Conservation (phyloP, 1,140 invertebrate genomes). For the Sitobion miscanthi region DNA sequence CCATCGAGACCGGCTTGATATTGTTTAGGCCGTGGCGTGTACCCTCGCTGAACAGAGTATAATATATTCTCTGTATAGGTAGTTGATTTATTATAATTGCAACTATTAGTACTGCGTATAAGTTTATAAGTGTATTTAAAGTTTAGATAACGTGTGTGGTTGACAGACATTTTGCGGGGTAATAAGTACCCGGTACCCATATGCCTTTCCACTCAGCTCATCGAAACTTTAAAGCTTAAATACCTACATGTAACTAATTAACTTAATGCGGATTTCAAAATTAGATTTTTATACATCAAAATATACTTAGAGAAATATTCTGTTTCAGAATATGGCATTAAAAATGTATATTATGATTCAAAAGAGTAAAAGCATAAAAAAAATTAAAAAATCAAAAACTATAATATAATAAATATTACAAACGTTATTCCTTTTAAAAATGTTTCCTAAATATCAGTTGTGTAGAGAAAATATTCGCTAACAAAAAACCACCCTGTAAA, state of each 20-base stretch:
- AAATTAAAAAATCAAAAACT: no score
- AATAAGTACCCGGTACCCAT: background rate
- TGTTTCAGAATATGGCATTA: no score
- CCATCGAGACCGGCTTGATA: no score
- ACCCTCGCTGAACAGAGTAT: no score
- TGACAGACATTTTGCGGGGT: background rate
- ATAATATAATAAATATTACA: no score
- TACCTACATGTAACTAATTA: background rate
- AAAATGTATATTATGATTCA: no score
- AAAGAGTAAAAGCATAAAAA: no score
- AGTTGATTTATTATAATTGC: background rate
- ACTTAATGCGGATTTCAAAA: background rate
- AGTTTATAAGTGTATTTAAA: background rate
- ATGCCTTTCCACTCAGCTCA: background rate
- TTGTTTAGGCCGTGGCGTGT: no score
- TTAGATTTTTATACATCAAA: background rate
- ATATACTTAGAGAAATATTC: background rate
- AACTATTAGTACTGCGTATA: background rate
- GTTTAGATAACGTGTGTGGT: background rate
- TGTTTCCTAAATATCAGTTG: background rate
- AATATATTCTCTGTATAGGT: no score
- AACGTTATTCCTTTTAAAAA: no score
- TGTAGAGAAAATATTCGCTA: background rate
- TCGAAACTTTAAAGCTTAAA: background rate
- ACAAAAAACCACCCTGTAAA: background rate